Evolutionary conservation across 2,113 vertebrate species (phyloP).

Genomic region (Egretta garzetta): DNA sequence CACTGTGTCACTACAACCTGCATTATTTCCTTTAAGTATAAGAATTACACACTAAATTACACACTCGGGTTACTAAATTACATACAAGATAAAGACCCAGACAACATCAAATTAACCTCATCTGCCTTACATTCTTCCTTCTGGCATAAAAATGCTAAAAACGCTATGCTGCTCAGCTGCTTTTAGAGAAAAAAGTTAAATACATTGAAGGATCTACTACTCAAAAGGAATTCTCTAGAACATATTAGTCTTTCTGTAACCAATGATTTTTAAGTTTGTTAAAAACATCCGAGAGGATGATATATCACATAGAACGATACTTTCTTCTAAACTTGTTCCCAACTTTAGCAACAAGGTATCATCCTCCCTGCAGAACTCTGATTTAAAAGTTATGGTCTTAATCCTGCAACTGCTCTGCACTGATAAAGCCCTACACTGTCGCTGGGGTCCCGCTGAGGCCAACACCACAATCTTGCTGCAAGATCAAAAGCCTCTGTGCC

Average conservation of each 20-base stretch:
- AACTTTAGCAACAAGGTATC: not conserved
- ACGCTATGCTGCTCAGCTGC: not conserved
- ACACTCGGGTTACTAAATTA: not conserved
- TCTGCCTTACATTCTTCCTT: not conserved
- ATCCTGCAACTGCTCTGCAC: not conserved
- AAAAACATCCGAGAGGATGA: not conserved
- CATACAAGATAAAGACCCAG: not conserved
- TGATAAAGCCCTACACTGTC: not conserved
- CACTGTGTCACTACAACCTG: not conserved
- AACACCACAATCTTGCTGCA: not conserved
- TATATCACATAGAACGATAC: not conserved
- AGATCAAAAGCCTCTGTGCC: not conserved
- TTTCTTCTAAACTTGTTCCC: not conserved
- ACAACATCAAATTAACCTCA: not conserved
- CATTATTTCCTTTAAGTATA: not conserved
- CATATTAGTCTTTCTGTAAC: not conserved
- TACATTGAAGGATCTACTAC: accelerated
- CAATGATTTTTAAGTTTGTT: not conserved
- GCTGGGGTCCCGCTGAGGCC: not conserved
- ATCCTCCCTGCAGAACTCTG: not conserved
- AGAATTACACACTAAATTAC: not conserved
- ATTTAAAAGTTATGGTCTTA: not conserved
- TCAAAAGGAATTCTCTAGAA: not conserved
- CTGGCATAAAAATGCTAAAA: not conserved
- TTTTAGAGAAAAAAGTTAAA: not conserved